phyloP scores from a whole-genome alignment of 1,140 invertebrate genomes.

The Aphis gossypii region DNA sequence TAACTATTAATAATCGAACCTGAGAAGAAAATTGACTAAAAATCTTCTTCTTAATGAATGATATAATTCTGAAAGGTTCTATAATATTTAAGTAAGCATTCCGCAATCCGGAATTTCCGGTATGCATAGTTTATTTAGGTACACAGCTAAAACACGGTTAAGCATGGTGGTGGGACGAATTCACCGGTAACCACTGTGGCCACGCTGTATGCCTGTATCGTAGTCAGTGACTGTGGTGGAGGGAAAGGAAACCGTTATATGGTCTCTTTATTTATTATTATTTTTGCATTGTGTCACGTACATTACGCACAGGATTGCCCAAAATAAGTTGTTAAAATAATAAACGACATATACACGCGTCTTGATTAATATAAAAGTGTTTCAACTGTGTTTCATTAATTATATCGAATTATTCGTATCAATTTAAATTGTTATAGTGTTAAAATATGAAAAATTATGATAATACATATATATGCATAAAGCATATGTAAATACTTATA shows the following conservation, averaged over 20 bases:
- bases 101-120: slow-evolving; percentile 35
- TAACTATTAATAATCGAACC: not conserved
- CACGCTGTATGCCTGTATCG: not conserved
- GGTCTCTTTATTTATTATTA: slow-evolving; percentile 50
- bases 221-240: not conserved
- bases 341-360: not conserved
- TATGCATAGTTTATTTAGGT: not conserved
- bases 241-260: slow-evolving; percentile 41
- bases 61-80: not conserved
- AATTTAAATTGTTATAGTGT: not conserved
- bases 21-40: not conserved
- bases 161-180: not conserved
- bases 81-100: slow-evolving; percentile 4
- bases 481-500: not conserved
- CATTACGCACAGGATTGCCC: not conserved
- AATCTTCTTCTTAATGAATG: not conserved
- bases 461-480: not conserved
- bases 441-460: not conserved
- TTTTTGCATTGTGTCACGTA: slow-evolving; percentile 51
- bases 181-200: not conserved
- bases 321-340: not conserved
- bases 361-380: not conserved
- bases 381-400: not conserved
- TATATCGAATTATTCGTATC: not conserved
- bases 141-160: slow-evolving; percentile 11